Conservation (phyloP, 2,113 vertebrate genomes). For the Romanogobio albipinnatus region DNA sequence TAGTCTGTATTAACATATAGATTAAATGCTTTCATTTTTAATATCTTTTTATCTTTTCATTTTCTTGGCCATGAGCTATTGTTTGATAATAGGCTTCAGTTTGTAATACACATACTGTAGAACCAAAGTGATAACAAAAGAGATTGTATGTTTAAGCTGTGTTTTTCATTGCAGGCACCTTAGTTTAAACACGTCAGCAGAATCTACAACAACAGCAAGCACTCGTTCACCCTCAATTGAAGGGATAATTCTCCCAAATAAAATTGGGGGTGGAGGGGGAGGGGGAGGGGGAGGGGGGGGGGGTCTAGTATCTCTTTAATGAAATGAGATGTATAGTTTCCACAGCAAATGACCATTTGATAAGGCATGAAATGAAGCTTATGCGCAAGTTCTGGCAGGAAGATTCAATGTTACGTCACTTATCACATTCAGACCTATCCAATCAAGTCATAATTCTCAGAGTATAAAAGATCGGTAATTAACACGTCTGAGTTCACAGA, state of each 20-base stretch:
- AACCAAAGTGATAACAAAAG: background rate
- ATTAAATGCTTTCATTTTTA: constrained; percentile 49
- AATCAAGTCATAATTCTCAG: no score
- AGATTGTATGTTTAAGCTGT: constrained; percentile 1
- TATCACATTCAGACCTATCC: no score
- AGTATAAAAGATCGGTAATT: no score
- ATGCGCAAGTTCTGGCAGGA: no score
- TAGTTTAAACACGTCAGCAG: background rate
- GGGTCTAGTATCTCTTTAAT: background rate
- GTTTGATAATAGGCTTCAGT: constrained; percentile 12
- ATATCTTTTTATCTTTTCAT: background rate
- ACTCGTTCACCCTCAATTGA: background rate
- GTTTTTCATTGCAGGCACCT: background rate
- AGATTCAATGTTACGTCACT: no score
- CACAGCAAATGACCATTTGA: background rate
- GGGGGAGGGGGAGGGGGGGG: no score
- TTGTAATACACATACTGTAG: constrained; percentile 2
- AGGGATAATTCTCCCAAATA: background rate
- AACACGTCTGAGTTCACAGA: no score
- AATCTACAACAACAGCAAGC: background rate
- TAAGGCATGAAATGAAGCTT: no score
- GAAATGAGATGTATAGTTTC: background rate
- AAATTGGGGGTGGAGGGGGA: no score
- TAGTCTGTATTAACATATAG: constrained; percentile 50
- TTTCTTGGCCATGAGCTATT: background rate